phyloP scores from a whole-genome alignment of 2,113 vertebrate species.

The Platichthys stellatus region DNA sequence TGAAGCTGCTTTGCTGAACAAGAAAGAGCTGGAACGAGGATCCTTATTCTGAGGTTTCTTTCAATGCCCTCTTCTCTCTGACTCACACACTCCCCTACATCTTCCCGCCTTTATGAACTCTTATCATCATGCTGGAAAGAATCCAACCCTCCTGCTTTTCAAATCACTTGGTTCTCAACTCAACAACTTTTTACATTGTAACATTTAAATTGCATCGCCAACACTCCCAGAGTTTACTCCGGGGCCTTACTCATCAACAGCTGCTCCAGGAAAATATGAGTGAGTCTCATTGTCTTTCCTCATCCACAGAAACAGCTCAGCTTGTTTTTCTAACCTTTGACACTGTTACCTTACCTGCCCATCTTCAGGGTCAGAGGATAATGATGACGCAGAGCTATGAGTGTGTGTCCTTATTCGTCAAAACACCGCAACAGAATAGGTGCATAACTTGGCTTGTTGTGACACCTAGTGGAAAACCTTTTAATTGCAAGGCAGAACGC shows the following conservation, averaged over 20 bases:
- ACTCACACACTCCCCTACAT: not conserved
- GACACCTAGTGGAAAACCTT: slow-evolving; percentile 43
- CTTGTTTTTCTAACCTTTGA: not conserved
- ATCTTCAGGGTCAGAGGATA: not conserved
- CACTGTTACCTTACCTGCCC: not conserved
- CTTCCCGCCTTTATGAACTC: not conserved
- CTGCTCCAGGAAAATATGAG: not conserved
- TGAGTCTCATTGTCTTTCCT: not conserved
- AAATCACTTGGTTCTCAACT: too few species aligned
- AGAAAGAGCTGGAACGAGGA: not conserved
- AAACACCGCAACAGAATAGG: not conserved
- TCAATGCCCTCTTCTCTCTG: not conserved
- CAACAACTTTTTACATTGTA: too few species aligned
- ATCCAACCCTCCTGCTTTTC: too few species aligned
- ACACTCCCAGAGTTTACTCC: not conserved
- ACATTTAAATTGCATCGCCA: not conserved
- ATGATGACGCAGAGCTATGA: not conserved
- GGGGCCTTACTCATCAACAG: not conserved
- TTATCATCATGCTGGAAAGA: not conserved
- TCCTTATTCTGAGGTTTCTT: not conserved
- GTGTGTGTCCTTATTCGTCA: not conserved
- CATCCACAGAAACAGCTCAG: not conserved
- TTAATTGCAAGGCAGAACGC: slow-evolving; percentile 17
- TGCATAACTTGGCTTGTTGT: slow-evolving; percentile 8
- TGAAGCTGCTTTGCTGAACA: slow-evolving; percentile 20